Conservation (phyloP, 1,140 invertebrate genomes). For the Drosophila takahashii region DNA sequence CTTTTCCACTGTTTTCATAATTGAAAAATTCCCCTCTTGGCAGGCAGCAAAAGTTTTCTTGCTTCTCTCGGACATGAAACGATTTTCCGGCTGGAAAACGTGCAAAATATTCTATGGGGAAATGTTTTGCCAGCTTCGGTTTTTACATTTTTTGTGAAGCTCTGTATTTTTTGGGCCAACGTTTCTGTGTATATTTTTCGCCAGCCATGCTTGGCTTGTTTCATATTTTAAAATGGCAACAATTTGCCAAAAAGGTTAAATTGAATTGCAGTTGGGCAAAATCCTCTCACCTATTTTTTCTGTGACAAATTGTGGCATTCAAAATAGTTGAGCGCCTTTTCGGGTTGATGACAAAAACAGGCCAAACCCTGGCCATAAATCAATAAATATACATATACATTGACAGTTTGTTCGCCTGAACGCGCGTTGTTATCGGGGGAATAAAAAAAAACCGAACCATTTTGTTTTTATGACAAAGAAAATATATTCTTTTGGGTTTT, state of each 20-base stretch:
- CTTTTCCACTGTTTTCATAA: constrained; percentile 22
- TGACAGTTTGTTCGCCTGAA: constrained; percentile 62
- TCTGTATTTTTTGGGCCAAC: constrained; percentile 24
- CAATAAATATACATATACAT: constrained; percentile 66
- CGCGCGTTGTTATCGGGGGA: constrained; percentile 27
- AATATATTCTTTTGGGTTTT: constrained; percentile 39
- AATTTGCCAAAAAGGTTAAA: constrained; percentile 62
- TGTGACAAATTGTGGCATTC: constrained; percentile 51
- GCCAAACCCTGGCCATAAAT: constrained; percentile 47
- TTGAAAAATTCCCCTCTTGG: constrained; percentile 34
- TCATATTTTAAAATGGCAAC: constrained; percentile 63
- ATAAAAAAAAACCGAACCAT: constrained; percentile 19
- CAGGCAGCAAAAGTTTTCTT: constrained; percentile 27
- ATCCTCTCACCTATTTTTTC: constrained; percentile 15
- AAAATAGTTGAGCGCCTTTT: constrained; percentile 45
- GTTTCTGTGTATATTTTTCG: constrained; percentile 21
- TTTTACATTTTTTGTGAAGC: constrained; percentile 16
- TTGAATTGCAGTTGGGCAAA: constrained; percentile 36
- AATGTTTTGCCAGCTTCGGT: constrained; percentile 36
- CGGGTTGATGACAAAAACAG: constrained; percentile 32
- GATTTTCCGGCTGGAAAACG: constrained; percentile 47
- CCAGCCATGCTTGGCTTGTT: constrained; percentile 19
- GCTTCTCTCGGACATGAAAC: constrained; percentile 18
- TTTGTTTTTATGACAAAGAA: constrained; percentile 44
- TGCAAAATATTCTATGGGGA: constrained; percentile 50